A percentile compares a stretch with the other conserved stretches of the same genome.
Conservation (phyloP, 2,888 invertebrate genomes). For the Phrixothrix hirtus region DNA sequence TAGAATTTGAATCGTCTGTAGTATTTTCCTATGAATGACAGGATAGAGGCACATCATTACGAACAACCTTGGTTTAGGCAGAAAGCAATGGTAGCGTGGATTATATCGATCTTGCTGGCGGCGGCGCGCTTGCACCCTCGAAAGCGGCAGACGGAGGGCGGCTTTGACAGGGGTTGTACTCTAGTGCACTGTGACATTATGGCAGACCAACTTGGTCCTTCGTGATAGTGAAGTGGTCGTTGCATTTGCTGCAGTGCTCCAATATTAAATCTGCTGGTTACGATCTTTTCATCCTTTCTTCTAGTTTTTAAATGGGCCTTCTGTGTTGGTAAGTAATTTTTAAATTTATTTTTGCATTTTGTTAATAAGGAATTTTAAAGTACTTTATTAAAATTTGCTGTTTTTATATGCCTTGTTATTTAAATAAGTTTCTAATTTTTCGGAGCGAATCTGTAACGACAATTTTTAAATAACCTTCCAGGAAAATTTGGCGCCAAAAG, state of each 20-base stretch:
- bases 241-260: slow-evolving; percentile 17
- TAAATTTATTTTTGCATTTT: neutral
- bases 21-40: slow-evolving; percentile 30
- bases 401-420: no score
- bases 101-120: slow-evolving; percentile 48
- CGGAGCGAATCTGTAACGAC: no score
- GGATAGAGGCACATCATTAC: slow-evolving; percentile 37
- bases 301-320: neutral
- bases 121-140: slow-evolving; percentile 40
- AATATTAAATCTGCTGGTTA: neutral
- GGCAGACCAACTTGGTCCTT: slow-evolving; percentile 34
- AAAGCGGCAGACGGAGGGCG: slow-evolving; percentile 42
- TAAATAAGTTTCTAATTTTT: no score
- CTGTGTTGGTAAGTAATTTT: slow-evolving; percentile 1
- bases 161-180: slow-evolving; percentile 40
- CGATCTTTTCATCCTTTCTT: neutral
- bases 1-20: slow-evolving; percentile 5
- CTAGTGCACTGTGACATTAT: slow-evolving; percentile 41
- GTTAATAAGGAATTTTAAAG: neutral
- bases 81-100: slow-evolving; percentile 46
- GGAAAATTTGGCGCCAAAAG: slow-evolving; percentile 3
- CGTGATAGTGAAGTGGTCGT: slow-evolving; percentile 34
- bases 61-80: slow-evolving; percentile 38
- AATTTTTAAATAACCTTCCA: no score
- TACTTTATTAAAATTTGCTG: neutral